Evolutionary conservation across 1,140 invertebrate species (phyloP).

Genomic region (Heliconius eleuchia): DNA sequence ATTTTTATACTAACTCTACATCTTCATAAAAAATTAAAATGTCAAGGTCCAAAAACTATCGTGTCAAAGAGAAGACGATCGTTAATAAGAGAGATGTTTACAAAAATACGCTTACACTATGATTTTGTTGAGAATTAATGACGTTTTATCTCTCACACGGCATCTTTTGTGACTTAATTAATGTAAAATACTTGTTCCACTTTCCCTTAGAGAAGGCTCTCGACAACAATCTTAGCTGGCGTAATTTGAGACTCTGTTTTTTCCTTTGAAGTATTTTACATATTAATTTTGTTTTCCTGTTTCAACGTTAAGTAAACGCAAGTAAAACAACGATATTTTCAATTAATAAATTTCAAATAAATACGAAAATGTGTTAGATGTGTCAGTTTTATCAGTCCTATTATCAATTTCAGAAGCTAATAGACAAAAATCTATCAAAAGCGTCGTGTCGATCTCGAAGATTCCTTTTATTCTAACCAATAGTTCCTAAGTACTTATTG

Average conservation of each 20-base stretch:
- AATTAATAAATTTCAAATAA: no score
- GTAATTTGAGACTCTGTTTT: background rate
- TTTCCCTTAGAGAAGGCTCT: background rate
- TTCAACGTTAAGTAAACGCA: background rate
- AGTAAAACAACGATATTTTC: background rate
- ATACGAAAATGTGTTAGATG: no score
- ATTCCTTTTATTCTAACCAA: no score
- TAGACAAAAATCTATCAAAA: no score
- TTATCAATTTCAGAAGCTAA: no score
- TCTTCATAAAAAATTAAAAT: background rate
- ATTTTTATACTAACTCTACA: background rate
- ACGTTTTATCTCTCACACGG: constrained; percentile 11
- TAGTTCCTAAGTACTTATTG: no score
- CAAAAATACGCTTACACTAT: background rate
- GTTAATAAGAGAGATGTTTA: background rate
- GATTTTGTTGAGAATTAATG: background rate
- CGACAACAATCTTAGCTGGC: background rate
- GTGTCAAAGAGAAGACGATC: background rate
- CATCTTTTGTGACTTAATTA: constrained; percentile 24
- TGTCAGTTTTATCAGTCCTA: no score
- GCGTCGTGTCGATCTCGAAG: no score
- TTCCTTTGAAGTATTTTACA: background rate
- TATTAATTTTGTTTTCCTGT: background rate
- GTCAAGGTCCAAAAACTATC: background rate
- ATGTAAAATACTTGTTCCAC: constrained; percentile 11